Percentiles rank a stretch among this genome's conserved stretches.
Evolutionary conservation across 2,797 vertebrate species (phyloP).

Genomic region (Galagoides demidoff): DNA sequence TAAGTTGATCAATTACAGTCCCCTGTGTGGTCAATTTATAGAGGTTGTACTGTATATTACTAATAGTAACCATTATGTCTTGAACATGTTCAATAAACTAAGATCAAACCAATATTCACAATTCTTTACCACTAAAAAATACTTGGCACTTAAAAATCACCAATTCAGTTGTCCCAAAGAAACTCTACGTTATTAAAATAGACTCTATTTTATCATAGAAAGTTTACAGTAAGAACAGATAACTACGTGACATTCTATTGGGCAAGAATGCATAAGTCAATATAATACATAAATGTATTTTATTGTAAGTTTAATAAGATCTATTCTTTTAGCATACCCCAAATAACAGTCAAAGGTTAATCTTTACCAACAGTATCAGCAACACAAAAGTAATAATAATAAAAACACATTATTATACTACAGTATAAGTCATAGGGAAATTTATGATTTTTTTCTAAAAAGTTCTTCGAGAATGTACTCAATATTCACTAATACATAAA

Average conservation of each 20-base stretch:
- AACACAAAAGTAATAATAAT: conserved; percentile 5
- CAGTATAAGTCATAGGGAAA: conserved; percentile 18
- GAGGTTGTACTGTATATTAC: neutral
- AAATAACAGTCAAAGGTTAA: neutral
- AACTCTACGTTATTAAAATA: conserved; percentile 4
- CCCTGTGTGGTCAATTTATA: no score
- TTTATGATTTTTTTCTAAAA: neutral
- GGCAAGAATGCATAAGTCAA: neutral
- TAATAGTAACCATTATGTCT: neutral
- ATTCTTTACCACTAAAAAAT: neutral
- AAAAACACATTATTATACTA: neutral
- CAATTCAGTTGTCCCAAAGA: neutral
- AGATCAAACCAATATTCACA: neutral
- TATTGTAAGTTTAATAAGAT: conserved; percentile 43
- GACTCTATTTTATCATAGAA: neutral
- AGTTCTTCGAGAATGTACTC: neutral
- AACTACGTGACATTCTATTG: neutral
- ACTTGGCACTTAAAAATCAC: neutral
- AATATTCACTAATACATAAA: neutral
- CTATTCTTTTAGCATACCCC: neutral
- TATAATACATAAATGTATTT: neutral
- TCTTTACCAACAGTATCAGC: neutral
- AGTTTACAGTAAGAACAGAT: conserved; percentile 21
- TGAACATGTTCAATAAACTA: conserved; percentile 29
- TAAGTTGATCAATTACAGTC: no score